A percentile compares a stretch with the other conserved stretches of the same genome.
Conservation (phyloP, 2,888 invertebrate species). For the Tubulanus polymorphus region DNA sequence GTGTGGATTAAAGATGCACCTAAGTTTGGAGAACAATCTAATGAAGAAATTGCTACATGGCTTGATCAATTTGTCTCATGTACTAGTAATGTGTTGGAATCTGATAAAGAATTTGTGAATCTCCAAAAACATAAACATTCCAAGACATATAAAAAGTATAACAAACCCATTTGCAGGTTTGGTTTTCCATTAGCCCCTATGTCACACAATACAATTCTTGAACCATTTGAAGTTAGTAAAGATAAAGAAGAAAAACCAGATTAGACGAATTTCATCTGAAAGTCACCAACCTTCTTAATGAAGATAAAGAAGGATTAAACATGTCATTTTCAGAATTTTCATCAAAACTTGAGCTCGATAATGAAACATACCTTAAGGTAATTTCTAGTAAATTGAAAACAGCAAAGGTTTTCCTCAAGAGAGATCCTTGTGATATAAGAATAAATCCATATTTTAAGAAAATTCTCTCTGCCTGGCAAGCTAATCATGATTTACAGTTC, state of each 20-base stretch:
- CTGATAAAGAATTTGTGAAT: neutral
- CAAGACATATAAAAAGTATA: conserved; percentile 16
- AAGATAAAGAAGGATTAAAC: no score
- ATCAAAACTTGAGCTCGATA: conserved; percentile 11
- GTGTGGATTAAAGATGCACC: conserved; percentile 13
- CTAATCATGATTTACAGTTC: conserved; percentile 1
- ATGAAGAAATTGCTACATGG: conserved; percentile 11
- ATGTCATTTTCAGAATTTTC: conserved; percentile 13
- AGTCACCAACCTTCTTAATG: no score
- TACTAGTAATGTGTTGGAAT: neutral
- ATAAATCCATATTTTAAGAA: neutral
- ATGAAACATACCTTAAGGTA: conserved; percentile 11
- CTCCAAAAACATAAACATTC: conserved; percentile 15
- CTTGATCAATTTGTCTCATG: conserved; percentile 12
- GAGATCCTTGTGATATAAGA: conserved; percentile 4
- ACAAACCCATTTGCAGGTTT: conserved; percentile 19
- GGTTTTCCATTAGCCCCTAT: conserved; percentile 22
- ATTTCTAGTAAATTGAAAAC: conserved; percentile 10
- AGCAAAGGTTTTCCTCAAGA: conserved; percentile 18
- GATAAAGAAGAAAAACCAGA: neutral
- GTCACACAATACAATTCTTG: conserved; percentile 17
- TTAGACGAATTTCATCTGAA: neutral
- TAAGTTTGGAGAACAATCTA: conserved; percentile 13
- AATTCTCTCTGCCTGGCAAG: neutral
- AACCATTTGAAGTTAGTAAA: conserved; percentile 13